phyloP scores from a whole-genome alignment of 2,888 invertebrate species.

The Mellilla xanthometata region DNA sequence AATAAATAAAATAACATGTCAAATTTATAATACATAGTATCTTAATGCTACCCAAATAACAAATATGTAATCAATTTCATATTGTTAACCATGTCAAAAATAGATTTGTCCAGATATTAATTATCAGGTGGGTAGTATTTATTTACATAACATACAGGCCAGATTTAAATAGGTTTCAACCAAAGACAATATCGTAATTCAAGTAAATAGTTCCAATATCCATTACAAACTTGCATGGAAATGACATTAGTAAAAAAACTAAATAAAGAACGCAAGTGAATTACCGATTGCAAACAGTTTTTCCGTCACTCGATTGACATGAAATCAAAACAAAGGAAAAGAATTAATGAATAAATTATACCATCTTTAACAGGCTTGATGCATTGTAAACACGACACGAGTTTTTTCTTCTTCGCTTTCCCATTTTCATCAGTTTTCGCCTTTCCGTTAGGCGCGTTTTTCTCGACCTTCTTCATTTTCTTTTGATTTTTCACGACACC shows the following conservation, averaged over 20 bases:
- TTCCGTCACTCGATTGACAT: conserved; percentile 26
- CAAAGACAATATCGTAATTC: too few species aligned
- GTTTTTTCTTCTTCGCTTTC: conserved; percentile 78
- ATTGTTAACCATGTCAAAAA: too few species aligned
- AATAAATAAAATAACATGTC: too few species aligned
- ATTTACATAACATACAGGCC: too few species aligned
- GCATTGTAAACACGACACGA: conserved; percentile 79
- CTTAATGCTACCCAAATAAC: too few species aligned
- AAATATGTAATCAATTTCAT: too few species aligned
- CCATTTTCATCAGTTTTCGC: conserved; percentile 55
- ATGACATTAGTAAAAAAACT: neutral
- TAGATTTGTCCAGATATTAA: too few species aligned
- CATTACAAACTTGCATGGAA: too few species aligned
- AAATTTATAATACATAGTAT: too few species aligned
- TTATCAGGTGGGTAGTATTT: too few species aligned
- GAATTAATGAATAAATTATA: conserved; percentile 38
- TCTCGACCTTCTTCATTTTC: conserved; percentile 51
- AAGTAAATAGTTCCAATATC: too few species aligned
- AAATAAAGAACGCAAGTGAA: conserved; percentile 15
- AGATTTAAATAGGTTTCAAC: too few species aligned
- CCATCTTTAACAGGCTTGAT: conserved; percentile 76
- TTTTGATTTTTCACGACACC: conserved; percentile 73
- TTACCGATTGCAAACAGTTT: conserved; percentile 23
- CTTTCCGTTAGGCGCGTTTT: conserved; percentile 58
- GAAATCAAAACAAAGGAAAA: conserved; percentile 13